These are phyloP conservation scores for Emydura subglobosa DNA, from an alignment of 2,113 vertebrate species.

Conservation along the genomic window DNA sequence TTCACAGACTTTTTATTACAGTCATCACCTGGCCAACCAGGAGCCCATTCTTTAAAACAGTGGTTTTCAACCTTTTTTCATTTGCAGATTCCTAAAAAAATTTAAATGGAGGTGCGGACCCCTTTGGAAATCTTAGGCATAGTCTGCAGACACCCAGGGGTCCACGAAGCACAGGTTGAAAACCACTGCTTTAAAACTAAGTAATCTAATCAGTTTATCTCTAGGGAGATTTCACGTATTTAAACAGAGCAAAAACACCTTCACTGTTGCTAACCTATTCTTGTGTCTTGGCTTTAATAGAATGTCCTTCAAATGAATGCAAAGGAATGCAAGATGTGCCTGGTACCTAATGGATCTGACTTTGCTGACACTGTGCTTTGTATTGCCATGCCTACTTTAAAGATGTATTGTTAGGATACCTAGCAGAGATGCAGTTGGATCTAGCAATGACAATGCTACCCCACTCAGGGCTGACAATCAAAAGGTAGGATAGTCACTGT, in stretches of 20 bases:
- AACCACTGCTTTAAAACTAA: neutral
- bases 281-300: neutral
- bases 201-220: neutral
- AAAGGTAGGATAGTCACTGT: neutral
- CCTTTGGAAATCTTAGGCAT: neutral
- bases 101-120: neutral
- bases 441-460: neutral
- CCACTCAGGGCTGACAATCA: neutral
- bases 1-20: neutral
- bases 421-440: neutral
- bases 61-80: neutral
- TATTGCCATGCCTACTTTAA: neutral
- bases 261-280: neutral
- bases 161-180: neutral
- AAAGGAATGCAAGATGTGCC: neutral
- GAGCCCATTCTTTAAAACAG: neutral
- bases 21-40: neutral
- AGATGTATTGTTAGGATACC: neutral
- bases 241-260: neutral
- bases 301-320: neutral
- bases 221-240: neutral
- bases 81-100: neutral
- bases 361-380: neutral
- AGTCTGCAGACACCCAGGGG: neutral
- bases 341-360: neutral